These are phyloP conservation scores for Ganaspis sp. DNA, from an alignment of 1,140 invertebrate genomes.

Conservation along the genomic window DNA sequence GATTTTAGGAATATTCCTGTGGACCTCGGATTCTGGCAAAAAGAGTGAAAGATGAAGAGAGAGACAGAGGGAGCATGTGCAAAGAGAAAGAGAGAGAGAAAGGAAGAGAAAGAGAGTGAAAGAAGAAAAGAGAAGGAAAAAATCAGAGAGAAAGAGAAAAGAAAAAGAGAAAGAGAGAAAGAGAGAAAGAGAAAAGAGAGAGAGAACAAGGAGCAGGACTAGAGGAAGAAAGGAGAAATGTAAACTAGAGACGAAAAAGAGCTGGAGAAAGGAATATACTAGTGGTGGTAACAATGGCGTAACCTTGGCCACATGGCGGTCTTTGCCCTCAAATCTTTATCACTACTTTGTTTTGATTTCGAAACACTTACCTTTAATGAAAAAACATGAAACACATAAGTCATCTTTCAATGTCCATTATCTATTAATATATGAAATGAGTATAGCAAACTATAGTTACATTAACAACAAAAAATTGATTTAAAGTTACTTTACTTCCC, in stretches of 20 bases:
- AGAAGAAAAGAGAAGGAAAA: slow-evolving; percentile 34
- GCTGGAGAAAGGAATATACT: not conserved
- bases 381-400: too few species aligned
- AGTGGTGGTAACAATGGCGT: slow-evolving; percentile 23
- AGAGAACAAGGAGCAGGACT: not conserved
- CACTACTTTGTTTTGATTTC: slow-evolving; percentile 2
- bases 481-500: too few species aligned
- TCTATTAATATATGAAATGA: too few species aligned
- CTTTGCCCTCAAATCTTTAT: slow-evolving; percentile 21
- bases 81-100: slow-evolving; percentile 28
- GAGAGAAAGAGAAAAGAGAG: not conserved
- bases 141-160: too few species aligned
- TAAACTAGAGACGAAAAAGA: slow-evolving; percentile 21
- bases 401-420: too few species aligned
- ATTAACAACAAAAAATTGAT: too few species aligned
- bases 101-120: slow-evolving; percentile 36
- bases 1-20: slow-evolving; percentile 57
- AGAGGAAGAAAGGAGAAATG: slow-evolving; percentile 8
- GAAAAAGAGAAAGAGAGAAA: not conserved
- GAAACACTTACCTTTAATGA: not conserved
- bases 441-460: too few species aligned
- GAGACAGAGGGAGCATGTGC: too few species aligned
- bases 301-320: not conserved
- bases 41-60: slow-evolving; percentile 42
- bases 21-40: slow-evolving; percentile 40